These are phyloP conservation scores for Brachypalpus laphriformis DNA, from an alignment of 2,888 invertebrate genomes.

Conservation along the genomic window DNA sequence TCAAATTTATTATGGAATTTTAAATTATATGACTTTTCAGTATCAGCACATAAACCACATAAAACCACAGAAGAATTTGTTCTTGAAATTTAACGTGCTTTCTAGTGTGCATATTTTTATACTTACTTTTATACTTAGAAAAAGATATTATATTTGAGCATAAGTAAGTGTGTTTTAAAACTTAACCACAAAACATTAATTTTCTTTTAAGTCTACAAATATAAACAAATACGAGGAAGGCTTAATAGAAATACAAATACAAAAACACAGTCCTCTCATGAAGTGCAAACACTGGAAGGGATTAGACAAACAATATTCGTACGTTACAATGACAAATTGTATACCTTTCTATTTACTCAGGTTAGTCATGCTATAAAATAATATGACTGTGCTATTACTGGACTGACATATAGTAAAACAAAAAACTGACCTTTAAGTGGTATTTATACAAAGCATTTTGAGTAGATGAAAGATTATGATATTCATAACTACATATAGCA, in stretches of 20 bases:
- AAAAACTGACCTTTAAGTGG: neutral
- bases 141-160: no score
- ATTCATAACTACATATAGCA: no score
- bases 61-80: no score
- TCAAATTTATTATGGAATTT: no score
- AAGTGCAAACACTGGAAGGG: neutral
- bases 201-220: neutral
- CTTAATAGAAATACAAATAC: neutral
- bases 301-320: neutral
- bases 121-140: no score
- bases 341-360: neutral
- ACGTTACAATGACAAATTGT: neutral
- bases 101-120: no score
- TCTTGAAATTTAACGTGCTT: no score
- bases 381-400: neutral
- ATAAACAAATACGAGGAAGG: neutral
- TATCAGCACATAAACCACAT: no score
- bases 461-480: neutral
- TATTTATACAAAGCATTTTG: neutral
- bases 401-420: neutral
- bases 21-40: no score
- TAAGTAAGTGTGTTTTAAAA: no score
- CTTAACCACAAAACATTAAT: neutral
- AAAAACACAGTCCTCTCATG: neutral
- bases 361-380: neutral